These are phyloP conservation scores for Phainopepla nitens DNA, from an alignment of 2,113 vertebrate genomes.

Conservation along the genomic window DNA sequence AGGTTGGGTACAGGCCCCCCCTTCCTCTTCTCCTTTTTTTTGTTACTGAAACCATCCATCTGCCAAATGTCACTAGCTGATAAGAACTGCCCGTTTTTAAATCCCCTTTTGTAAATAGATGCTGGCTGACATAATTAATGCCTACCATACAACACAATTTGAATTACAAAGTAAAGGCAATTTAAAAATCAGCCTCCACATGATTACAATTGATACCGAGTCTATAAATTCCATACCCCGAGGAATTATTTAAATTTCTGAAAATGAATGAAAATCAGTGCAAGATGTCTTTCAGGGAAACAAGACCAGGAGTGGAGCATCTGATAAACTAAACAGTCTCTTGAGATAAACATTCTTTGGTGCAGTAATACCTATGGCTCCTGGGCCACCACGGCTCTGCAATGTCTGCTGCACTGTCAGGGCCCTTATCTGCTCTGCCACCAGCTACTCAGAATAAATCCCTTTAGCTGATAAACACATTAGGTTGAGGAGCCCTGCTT, in stretches of 20 bases:
- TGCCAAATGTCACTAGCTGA: constrained; percentile 70
- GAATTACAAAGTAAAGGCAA: constrained; percentile 71
- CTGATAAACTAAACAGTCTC: constrained; percentile 69
- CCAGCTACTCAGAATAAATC: constrained; percentile 53
- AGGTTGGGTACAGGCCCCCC: constrained; percentile 7
- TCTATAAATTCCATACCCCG: constrained; percentile 44
- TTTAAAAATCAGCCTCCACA: constrained; percentile 47
- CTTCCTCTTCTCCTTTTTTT: background rate
- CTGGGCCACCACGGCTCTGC: constrained; percentile 19
- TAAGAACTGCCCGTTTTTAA: constrained; percentile 66
- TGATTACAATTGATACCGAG: constrained; percentile 45
- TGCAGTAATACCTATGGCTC: constrained; percentile 65
- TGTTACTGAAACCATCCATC: constrained; percentile 71
- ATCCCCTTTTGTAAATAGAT: constrained; percentile 69
- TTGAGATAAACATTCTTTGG: constrained; percentile 66
- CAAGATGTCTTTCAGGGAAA: constrained; percentile 55
- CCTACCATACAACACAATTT: constrained; percentile 56
- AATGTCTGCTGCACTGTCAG: background rate
- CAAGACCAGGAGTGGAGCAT: constrained; percentile 31
- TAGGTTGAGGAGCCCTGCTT: constrained; percentile 11
- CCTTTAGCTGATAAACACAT: constrained; percentile 58
- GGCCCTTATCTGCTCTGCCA: constrained; percentile 50
- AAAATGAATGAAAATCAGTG: constrained; percentile 63
- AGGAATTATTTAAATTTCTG: constrained; percentile 59
- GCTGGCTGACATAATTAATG: constrained; percentile 74